A percentile compares a stretch with the other conserved stretches of the same genome.
phyloP scores from a whole-genome alignment of 2,888 invertebrate species.

The Yponomeuta evonymella region DNA sequence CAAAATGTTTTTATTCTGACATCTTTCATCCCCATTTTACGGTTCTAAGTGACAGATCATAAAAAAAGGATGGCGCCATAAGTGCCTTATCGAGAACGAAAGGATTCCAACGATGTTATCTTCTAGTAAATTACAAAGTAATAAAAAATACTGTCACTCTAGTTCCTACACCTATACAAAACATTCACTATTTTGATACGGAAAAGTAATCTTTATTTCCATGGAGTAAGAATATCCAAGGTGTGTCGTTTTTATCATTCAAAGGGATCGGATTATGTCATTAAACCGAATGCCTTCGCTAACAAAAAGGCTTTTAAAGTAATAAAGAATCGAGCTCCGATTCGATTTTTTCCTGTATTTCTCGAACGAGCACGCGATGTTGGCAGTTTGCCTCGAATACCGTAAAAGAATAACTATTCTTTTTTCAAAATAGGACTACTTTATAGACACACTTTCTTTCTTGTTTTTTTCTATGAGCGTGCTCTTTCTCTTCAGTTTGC shows the following conservation, averaged over 20 bases:
- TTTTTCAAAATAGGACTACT: not conserved
- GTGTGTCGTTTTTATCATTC: not conserved
- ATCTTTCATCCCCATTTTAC: not conserved
- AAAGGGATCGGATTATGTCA: slow-evolving; percentile 30
- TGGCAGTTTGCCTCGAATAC: not conserved
- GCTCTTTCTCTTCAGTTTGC: too few relatives aligned
- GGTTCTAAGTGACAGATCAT: not conserved
- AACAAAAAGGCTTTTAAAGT: slow-evolving; percentile 48
- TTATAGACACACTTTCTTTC: not conserved
- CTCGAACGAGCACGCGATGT: not conserved
- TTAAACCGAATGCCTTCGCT: slow-evolving; percentile 19
- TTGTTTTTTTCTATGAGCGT: not conserved
- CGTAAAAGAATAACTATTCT: not conserved
- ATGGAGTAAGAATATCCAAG: not conserved
- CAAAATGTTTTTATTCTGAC: too few relatives aligned
- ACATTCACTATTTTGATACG: not conserved
- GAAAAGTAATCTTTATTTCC: not conserved
- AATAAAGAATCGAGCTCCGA: slow-evolving; percentile 31
- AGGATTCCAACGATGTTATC: slow-evolving; percentile 3
- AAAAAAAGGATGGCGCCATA: slow-evolving; percentile 1
- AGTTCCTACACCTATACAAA: slow-evolving; percentile 10
- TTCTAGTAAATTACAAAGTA: not conserved
- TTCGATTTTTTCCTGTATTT: not conserved
- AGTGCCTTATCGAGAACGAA: not conserved
- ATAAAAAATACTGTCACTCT: slow-evolving; percentile 24